These are phyloP conservation scores for Pseudococcus jackbeardsleyi DNA, from an alignment of 2,888 invertebrate species.

Conservation along the genomic window DNA sequence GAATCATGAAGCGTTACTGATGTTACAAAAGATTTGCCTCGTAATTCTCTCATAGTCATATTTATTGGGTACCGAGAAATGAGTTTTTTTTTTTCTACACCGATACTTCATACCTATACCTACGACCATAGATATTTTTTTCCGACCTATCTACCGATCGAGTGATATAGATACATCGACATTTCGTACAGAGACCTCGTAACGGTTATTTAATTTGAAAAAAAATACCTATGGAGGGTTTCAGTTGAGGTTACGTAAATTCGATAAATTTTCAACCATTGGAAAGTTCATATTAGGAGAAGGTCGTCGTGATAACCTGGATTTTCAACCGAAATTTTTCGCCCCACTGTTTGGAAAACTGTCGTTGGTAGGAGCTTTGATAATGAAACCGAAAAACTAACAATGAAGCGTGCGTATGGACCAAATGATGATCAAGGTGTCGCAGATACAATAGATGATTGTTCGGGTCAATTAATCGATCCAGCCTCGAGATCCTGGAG, in stretches of 20 bases:
- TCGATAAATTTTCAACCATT: neutral
- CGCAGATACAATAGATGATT: slow-evolving; percentile 2
- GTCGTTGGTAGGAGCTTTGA: neutral
- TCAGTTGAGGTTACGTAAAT: neutral
- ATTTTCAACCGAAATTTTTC: slow-evolving; percentile 4
- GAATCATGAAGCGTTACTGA: slow-evolving; percentile 56
- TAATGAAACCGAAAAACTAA: neutral
- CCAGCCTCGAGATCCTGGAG: slow-evolving; percentile 2
- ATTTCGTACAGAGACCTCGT: neutral
- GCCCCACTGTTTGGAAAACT: neutral
- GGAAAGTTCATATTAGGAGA: slow-evolving; percentile 22
- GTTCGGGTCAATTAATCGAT: slow-evolving; percentile 44
- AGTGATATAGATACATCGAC: neutral
- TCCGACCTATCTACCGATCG: neutral
- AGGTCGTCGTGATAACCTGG: slow-evolving; percentile 41
- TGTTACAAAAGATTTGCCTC: slow-evolving; percentile 51
- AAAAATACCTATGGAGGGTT: neutral
- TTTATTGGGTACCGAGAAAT: slow-evolving; percentile 53
- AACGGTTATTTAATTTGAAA: slow-evolving; percentile 37
- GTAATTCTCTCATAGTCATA: slow-evolving; percentile 38
- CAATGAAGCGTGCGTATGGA: neutral
- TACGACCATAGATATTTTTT: neutral
- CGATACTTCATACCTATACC: neutral
- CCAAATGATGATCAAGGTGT: neutral
- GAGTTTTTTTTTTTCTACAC: slow-evolving; percentile 45